phyloP scores from a whole-genome alignment of 1,140 invertebrate genomes.

The Lycorma delicatula region DNA sequence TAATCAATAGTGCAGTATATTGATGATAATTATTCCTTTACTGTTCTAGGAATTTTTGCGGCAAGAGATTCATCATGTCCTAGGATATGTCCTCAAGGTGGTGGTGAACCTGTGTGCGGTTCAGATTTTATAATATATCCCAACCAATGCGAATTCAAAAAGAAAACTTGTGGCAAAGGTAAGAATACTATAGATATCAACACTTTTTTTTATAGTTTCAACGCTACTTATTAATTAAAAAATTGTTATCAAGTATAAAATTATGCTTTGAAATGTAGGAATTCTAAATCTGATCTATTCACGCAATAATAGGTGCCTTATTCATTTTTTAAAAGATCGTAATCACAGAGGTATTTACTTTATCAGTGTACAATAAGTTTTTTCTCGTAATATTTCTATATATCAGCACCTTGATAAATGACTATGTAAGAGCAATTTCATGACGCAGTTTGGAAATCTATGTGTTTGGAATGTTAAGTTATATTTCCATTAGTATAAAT shows the following conservation, averaged over 20 bases:
- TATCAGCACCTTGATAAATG: no score
- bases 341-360: background rate
- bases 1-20: no score
- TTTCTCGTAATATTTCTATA: no score
- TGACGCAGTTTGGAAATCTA: no score
- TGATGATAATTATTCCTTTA: no score
- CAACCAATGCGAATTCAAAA: slow-evolving; percentile 83
- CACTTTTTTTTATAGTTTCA: background rate
- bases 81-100: slow-evolving; percentile 61
- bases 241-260: background rate
- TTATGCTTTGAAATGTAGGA: background rate
- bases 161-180: slow-evolving; percentile 85
- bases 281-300: background rate
- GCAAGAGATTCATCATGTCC: slow-evolving; percentile 59
- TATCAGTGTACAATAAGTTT: background rate
- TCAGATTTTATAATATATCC: slow-evolving; percentile 79
- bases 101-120: slow-evolving; percentile 77
- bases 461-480: no score
- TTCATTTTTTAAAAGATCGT: background rate
- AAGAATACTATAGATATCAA: slow-evolving; percentile 24
- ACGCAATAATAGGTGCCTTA: background rate
- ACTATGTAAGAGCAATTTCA: no score
- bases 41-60: no score
- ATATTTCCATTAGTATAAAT: no score
- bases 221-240: background rate